Evolutionary conservation across 2,888 invertebrate genomes (phyloP).

Genomic region (Phania funesta): DNA sequence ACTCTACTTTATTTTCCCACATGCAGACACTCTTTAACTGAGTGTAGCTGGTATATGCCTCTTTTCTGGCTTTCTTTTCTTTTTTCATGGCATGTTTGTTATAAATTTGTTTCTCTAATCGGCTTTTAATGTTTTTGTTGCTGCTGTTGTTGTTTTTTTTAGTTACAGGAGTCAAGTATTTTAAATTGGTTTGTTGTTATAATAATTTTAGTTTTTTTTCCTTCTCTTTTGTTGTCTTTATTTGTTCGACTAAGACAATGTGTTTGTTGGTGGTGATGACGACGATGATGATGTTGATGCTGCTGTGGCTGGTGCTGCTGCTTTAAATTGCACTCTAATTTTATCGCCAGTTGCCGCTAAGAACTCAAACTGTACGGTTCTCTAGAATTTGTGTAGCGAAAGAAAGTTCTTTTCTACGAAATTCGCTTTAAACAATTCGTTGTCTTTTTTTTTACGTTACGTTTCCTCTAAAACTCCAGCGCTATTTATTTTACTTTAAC

Average conservation of each 20-base stretch:
- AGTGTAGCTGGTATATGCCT: background rate
- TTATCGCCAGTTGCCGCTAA: conserved; percentile 62
- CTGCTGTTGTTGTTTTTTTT: conserved; percentile 27
- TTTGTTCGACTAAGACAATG: conserved; percentile 8
- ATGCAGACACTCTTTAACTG: background rate
- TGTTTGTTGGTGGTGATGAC: background rate
- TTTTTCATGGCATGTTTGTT: background rate
- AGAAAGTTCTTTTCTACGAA: conserved; percentile 26
- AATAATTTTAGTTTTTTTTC: conserved; percentile 3
- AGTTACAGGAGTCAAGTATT: conserved; percentile 55
- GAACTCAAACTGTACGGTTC: conserved; percentile 59
- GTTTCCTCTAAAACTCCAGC: background rate
- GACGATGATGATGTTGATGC: conserved; percentile 4
- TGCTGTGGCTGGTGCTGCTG: background rate
- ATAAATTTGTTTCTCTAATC: conserved; percentile 37
- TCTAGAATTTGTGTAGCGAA: conserved; percentile 20
- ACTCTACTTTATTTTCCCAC: conserved; percentile 12
- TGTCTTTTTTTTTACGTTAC: background rate
- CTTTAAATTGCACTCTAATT: conserved; percentile 58
- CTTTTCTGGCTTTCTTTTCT: background rate
- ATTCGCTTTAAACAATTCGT: conserved; percentile 22
- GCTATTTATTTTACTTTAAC: conserved; percentile 4
- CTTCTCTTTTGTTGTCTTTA: background rate
- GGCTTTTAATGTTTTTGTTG: conserved; percentile 15
- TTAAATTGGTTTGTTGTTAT: background rate